Percentiles rank a stretch among this genome's conserved stretches.
phyloP scores from a whole-genome alignment of 1,140 invertebrate genomes.

The Manduca sexta region DNA sequence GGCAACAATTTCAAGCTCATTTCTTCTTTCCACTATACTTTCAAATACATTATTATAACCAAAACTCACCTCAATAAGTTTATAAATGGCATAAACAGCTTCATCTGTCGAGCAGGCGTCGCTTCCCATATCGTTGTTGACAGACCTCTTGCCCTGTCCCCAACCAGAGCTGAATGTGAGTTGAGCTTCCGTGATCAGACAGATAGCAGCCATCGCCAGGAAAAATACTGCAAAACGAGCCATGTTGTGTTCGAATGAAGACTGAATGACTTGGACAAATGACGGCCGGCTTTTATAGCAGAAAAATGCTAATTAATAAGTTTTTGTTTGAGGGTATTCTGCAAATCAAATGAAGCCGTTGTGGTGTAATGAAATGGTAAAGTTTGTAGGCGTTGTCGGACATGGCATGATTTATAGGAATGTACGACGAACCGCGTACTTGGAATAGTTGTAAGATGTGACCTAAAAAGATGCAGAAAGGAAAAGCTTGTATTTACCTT shows the following conservation, averaged over 20 bases:
- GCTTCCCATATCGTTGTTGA: conserved; percentile 6
- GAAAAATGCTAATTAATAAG: conserved; percentile 1
- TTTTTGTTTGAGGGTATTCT: conserved; percentile 8
- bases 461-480: too few species aligned
- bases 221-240: conserved; percentile 17
- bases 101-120: conserved; percentile 24
- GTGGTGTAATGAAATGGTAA: conserved; percentile 13
- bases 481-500: too few species aligned
- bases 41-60: neutral
- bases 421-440: too few species aligned
- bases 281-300: conserved; percentile 1
- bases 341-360: conserved; percentile 22
- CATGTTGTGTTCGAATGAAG: conserved; percentile 15
- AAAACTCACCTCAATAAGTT: conserved; percentile 29
- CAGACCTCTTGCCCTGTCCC: conserved; percentile 30
- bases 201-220: conserved; percentile 13
- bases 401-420: too few species aligned
- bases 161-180: conserved; percentile 33
- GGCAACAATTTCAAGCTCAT: too few species aligned
- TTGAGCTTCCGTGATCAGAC: conserved; percentile 22
- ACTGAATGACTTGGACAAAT: neutral
- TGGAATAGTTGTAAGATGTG: too few species aligned
- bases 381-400: too few species aligned
- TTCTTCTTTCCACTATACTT: too few species aligned
- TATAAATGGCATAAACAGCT: conserved; percentile 28